Percentiles rank a stretch among this genome's conserved stretches.
Evolutionary conservation across 1,140 invertebrate species (phyloP).

Genomic region (Phthorimaea operculella): DNA sequence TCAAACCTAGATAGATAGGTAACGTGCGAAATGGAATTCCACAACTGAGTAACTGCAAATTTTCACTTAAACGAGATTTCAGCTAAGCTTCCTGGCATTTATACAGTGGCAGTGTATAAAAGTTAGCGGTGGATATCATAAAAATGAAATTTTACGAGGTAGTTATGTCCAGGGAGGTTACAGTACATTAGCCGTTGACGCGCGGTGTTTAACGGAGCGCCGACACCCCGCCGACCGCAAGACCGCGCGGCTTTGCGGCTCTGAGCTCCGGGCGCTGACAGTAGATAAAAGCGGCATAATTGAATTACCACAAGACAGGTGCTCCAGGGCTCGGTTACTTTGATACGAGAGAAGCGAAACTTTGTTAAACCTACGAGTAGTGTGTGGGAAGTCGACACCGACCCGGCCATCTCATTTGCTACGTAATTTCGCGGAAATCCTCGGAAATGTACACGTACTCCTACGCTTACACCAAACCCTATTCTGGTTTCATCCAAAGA

Average conservation of each 20-base stretch:
- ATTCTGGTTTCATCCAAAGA: neutral
- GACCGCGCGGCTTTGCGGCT: neutral
- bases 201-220: neutral
- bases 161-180: constrained; percentile 20
- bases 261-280: constrained; percentile 1
- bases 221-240: neutral
- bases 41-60: neutral
- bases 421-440: neutral
- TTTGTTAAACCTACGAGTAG: constrained; percentile 6
- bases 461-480: too few relatives aligned
- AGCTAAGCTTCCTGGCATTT: neutral
- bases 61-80: neutral
- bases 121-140: constrained; percentile 13
- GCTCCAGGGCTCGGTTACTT: constrained; percentile 12
- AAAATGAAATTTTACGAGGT: constrained; percentile 27
- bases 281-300: constrained; percentile 10
- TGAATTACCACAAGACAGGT: constrained; percentile 15
- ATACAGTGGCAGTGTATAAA: neutral
- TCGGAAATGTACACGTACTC: too few relatives aligned
- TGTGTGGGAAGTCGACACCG: neutral
- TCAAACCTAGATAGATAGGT: neutral
- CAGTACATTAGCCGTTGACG: constrained; percentile 13
- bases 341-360: constrained; percentile 13
- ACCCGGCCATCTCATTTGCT: neutral
- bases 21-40: neutral